These are phyloP conservation scores for Adoxophyes honmai DNA, from an alignment of 1,140 invertebrate species.

Conservation along the genomic window DNA sequence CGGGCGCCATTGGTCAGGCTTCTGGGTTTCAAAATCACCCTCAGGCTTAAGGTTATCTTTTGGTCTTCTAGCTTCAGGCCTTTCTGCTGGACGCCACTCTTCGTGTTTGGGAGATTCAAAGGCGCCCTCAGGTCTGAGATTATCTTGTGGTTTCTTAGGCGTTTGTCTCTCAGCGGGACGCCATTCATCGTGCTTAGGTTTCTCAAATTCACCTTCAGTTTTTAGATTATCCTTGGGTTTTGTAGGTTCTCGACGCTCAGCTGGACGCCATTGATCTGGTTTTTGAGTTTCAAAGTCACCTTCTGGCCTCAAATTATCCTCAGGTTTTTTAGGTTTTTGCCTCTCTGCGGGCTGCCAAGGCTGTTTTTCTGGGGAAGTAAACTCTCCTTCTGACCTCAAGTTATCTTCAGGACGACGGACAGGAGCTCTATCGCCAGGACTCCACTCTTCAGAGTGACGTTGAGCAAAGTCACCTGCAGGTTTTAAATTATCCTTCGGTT, in stretches of 20 bases:
- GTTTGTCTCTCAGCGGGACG: slow-evolving; percentile 80
- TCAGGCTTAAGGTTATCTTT: slow-evolving; percentile 72
- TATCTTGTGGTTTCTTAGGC: slow-evolving; percentile 75
- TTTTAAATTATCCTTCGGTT: slow-evolving; percentile 77
- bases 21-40: slow-evolving; percentile 66
- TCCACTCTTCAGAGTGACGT: slow-evolving; percentile 61
- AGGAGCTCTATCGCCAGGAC: slow-evolving; percentile 68
- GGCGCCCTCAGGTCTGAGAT: slow-evolving; percentile 72
- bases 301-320: slow-evolving; percentile 56
- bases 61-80: slow-evolving; percentile 55
- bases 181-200: slow-evolving; percentile 83
- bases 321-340: slow-evolving; percentile 49
- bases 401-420: slow-evolving; percentile 55
- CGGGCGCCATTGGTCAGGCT: slow-evolving; percentile 60
- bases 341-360: slow-evolving; percentile 74
- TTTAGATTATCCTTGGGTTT: slow-evolving; percentile 78
- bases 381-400: slow-evolving; percentile 66
- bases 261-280: slow-evolving; percentile 75
- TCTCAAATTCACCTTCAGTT: slow-evolving; percentile 80
- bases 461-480: slow-evolving; percentile 80
- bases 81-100: slow-evolving; percentile 70
- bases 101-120: slow-evolving; percentile 78
- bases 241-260: slow-evolving; percentile 77
- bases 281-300: slow-evolving; percentile 70
- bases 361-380: slow-evolving; percentile 69